phyloP scores from a whole-genome alignment of 1,140 invertebrate genomes.

The Galleria mellonella region DNA sequence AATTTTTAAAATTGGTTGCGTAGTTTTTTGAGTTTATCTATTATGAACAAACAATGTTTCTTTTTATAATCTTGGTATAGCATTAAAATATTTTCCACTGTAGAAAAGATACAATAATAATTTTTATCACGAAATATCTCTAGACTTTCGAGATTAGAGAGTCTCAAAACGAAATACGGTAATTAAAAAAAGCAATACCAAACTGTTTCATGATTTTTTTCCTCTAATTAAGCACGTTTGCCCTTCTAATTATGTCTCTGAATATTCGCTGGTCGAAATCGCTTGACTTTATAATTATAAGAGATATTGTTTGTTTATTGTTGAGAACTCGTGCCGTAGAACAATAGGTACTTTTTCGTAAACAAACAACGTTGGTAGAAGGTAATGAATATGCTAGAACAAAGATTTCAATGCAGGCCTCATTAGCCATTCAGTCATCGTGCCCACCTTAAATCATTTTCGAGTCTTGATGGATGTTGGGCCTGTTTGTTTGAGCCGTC shows the following conservation, averaged over 20 bases:
- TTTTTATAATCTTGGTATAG: too few species aligned
- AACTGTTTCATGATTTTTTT: slow-evolving; percentile 9
- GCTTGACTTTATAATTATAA: slow-evolving; percentile 59
- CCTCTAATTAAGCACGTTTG: slow-evolving; percentile 35
- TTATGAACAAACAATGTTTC: too few species aligned
- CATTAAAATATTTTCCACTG: too few species aligned
- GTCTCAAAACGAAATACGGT: neutral
- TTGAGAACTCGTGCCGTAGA: slow-evolving; percentile 33
- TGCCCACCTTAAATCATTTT: slow-evolving; percentile 52
- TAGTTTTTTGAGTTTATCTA: too few species aligned
- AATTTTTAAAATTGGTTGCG: too few species aligned
- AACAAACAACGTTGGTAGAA: slow-evolving; percentile 42
- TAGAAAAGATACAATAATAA: too few species aligned
- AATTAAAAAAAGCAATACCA: slow-evolving; percentile 3
- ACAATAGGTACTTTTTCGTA: slow-evolving; percentile 57
- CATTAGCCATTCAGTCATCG: slow-evolving; percentile 61
- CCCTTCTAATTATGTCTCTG: slow-evolving; percentile 32
- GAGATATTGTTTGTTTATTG: slow-evolving; percentile 58
- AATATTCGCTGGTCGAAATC: slow-evolving; percentile 43
- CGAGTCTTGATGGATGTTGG: slow-evolving; percentile 42
- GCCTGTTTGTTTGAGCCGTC: slow-evolving; percentile 19
- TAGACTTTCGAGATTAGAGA: too few species aligned
- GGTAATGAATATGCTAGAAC: slow-evolving; percentile 66
- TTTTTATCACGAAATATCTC: too few species aligned
- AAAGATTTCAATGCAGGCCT: slow-evolving; percentile 51